These are phyloP conservation scores for Pegoplata infirma DNA, from an alignment of 2,888 invertebrate species.

Conservation along the genomic window DNA sequence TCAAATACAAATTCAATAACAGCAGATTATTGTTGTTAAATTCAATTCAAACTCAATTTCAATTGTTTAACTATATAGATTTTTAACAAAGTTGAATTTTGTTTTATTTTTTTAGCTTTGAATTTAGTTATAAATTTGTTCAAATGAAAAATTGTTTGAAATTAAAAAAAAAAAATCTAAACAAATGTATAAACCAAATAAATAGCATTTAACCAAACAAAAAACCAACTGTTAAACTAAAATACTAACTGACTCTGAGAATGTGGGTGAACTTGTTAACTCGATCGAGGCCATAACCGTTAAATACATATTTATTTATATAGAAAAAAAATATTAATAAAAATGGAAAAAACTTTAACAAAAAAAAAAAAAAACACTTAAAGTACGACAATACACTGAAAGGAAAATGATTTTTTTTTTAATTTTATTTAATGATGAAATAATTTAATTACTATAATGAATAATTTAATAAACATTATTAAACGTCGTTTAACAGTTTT, in stretches of 20 bases:
- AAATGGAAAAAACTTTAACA: slow-evolving; percentile 47
- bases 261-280: slow-evolving; percentile 67
- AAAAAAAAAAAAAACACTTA: slow-evolving; percentile 18
- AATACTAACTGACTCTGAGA: slow-evolving; percentile 25
- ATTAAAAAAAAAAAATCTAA: not conserved
- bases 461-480: too few relatives aligned
- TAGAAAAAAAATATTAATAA: slow-evolving; percentile 15
- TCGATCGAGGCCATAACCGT: slow-evolving; percentile 66
- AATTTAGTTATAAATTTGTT: not conserved
- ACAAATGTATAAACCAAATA: not conserved
- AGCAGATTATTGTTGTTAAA: slow-evolving; percentile 14
- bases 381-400: slow-evolving; percentile 37
- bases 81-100: not conserved
- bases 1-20: slow-evolving; percentile 4
- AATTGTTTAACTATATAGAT: not conserved
- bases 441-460: too few relatives aligned
- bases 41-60: not conserved
- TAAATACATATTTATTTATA: slow-evolving; percentile 43
- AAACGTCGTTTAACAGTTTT: too few relatives aligned
- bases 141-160: not conserved
- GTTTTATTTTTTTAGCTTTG: slow-evolving; percentile 7
- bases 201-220: not conserved
- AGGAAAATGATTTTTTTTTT: not conserved
- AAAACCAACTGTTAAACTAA: slow-evolving; percentile 13
- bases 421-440: too few relatives aligned